Evolutionary conservation across 2,797 vertebrate species (phyloP).

Genomic region (Myiothlypis coronata): DNA sequence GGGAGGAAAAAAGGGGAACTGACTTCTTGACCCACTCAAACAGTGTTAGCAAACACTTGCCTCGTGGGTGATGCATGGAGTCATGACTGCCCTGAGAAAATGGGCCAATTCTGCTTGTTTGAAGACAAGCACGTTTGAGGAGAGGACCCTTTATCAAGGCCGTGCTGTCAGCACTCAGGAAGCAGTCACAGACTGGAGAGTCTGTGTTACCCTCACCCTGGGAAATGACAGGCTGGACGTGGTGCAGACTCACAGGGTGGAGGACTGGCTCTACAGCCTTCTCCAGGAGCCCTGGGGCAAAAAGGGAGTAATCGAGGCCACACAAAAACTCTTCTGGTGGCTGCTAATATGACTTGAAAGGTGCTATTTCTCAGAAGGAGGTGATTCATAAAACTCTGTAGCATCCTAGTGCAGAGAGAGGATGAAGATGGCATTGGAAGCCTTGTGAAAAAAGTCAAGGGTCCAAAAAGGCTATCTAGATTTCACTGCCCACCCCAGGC

Average conservation of each 20-base stretch:
- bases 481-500: neutral
- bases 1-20: neutral
- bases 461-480: neutral
- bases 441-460: neutral
- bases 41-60: fast-evolving
- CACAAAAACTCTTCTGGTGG: neutral
- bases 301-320: fast-evolving
- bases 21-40: neutral
- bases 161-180: neutral
- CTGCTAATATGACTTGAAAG: neutral
- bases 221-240: neutral
- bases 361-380: neutral
- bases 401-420: neutral
- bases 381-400: neutral
- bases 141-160: neutral
- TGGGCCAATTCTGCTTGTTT: neutral
- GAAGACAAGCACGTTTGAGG: neutral
- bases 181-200: neutral
- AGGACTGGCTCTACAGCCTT: neutral
- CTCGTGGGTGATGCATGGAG: fast-evolving
- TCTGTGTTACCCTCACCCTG: neutral
- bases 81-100: neutral
- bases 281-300: neutral
- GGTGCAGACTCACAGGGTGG: neutral
- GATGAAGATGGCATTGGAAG: neutral